A percentile compares a stretch with the other conserved stretches of the same genome.
These are phyloP conservation scores for Drosophila subquinaria DNA, from an alignment of 2,888 invertebrate species.

Conservation along the genomic window DNA sequence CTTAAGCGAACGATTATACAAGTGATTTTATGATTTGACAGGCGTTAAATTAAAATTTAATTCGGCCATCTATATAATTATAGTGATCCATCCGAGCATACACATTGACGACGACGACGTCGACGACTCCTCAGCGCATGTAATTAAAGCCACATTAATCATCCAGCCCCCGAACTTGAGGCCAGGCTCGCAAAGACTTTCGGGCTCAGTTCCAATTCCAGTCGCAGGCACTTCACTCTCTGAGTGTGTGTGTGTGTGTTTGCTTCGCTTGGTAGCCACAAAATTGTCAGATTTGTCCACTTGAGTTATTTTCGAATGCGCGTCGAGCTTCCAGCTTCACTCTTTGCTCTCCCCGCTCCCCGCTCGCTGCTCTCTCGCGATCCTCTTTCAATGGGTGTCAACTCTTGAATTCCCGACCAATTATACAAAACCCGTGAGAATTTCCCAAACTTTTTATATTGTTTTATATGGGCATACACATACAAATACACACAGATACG, in stretches of 20 bases:
- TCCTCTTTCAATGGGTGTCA: slow-evolving; percentile 64
- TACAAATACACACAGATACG: neutral
- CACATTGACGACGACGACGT: slow-evolving; percentile 70
- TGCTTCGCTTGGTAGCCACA: slow-evolving; percentile 75
- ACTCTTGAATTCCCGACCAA: slow-evolving; percentile 73
- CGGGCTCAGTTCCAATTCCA: slow-evolving; percentile 27
- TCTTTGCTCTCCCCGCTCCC: slow-evolving; percentile 3
- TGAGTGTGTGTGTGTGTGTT: slow-evolving; percentile 22
- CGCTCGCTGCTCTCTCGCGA: neutral
- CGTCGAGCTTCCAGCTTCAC: slow-evolving; percentile 46
- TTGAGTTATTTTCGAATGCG: slow-evolving; percentile 79
- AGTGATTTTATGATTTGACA: slow-evolving; percentile 83
- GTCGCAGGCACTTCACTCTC: slow-evolving; percentile 64
- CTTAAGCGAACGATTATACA: slow-evolving; percentile 80
- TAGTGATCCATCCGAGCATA: slow-evolving; percentile 82
- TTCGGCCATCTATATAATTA: slow-evolving; percentile 82
- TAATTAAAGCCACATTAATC: slow-evolving; percentile 85
- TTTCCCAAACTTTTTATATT: slow-evolving; percentile 33
- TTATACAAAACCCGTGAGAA: slow-evolving; percentile 80
- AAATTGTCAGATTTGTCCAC: slow-evolving; percentile 83
- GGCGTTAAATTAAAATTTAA: slow-evolving; percentile 83
- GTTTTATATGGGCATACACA: slow-evolving; percentile 10
- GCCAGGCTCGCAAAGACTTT: slow-evolving; percentile 16
- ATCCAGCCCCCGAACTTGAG: slow-evolving; percentile 56
- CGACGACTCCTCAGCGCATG: slow-evolving; percentile 79